phyloP scores from a whole-genome alignment of 2,797 vertebrate species.

The Hypotaenidia okinawae region DNA sequence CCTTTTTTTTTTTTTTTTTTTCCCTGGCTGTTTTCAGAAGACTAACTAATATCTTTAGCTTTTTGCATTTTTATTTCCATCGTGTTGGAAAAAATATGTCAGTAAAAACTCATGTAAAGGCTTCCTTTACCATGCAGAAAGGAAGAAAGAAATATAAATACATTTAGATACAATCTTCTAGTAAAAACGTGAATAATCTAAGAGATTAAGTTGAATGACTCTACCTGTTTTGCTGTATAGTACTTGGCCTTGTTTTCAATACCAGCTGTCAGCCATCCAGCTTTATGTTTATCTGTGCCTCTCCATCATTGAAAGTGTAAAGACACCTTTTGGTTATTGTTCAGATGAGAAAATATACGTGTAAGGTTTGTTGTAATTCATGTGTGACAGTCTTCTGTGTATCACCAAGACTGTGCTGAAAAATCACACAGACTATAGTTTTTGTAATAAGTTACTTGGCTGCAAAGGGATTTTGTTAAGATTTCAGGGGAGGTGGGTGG shows the following conservation, averaged over 20 bases:
- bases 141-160: not conserved
- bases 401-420: not conserved
- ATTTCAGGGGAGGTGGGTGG: not conserved
- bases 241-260: not conserved
- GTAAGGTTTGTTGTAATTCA: not conserved
- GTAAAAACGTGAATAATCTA: not conserved
- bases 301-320: not conserved
- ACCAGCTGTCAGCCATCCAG: not conserved
- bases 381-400: not conserved
- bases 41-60: not conserved
- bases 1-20: constrained; percentile 27
- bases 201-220: not conserved
- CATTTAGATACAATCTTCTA: not conserved
- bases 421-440: not conserved
- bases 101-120: not conserved
- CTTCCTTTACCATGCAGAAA: not conserved
- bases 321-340: not conserved
- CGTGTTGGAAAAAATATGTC: not conserved
- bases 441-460: not conserved
- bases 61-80: not conserved
- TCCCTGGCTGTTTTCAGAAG: not conserved
- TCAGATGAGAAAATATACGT: not conserved
- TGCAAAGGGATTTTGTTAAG: not conserved
- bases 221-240: not conserved
- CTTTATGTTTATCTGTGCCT: not conserved